Percentiles rank a stretch among this genome's conserved stretches.
These are phyloP conservation scores for Meta bourneti DNA, from an alignment of 2,888 invertebrate species.

Conservation along the genomic window DNA sequence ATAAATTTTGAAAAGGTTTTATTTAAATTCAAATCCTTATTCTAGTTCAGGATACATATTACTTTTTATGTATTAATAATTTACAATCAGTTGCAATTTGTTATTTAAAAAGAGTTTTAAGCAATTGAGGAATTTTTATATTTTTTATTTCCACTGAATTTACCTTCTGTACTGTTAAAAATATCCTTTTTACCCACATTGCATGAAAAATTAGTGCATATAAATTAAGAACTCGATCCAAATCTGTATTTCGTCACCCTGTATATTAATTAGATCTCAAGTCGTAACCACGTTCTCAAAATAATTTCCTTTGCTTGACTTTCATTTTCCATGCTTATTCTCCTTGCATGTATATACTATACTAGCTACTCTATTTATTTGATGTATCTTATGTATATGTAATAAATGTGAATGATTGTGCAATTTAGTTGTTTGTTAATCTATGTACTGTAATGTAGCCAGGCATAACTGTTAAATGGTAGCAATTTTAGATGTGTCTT, in stretches of 20 bases:
- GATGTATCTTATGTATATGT: not conserved
- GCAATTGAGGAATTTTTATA: no score
- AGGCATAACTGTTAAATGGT: not conserved
- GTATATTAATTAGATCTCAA: constrained; percentile 47
- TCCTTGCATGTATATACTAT: constrained; percentile 16
- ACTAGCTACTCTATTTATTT: not conserved
- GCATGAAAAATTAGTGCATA: no score
- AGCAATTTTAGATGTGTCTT: not conserved
- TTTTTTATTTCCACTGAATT: no score
- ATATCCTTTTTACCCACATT: no score
- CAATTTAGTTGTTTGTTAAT: not conserved
- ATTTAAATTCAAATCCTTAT: no score
- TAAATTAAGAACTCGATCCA: no score
- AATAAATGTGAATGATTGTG: not conserved
- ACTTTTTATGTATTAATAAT: no score
- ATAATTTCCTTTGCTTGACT: not conserved
- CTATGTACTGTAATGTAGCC: not conserved
- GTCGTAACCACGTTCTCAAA: constrained; percentile 42
- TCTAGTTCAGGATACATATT: no score
- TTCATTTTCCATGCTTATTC: constrained; percentile 10
- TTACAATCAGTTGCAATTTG: no score
- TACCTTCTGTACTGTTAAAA: no score
- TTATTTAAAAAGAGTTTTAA: no score
- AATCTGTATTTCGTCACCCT: constrained; percentile 21
- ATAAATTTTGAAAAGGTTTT: no score